Base-by-base conservation (phyloP, 2,797 vertebrate species). In the Limnodromus scolopaceus region DNA sequence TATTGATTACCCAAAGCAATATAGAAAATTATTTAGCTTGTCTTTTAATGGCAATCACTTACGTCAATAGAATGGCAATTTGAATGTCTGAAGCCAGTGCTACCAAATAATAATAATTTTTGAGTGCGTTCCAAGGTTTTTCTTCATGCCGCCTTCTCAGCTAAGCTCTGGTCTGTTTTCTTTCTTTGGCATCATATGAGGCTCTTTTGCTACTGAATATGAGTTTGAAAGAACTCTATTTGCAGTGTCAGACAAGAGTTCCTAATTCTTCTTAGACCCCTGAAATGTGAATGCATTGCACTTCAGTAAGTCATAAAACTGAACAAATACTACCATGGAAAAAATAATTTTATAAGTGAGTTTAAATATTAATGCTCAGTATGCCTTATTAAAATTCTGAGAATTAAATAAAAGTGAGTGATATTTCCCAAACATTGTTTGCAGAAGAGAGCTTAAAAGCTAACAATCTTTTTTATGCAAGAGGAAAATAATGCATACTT, bases 331-430 rank as follows among this genome's bases (percentile, higher is more conserved):
- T 93, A 85, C 32, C 23, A 48, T 32, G 74, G 36, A 87, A 92
- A 92, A 96, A 96, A 94, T 75, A 87, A 96, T 86, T 96, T 92
- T 91, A 57, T 41, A 93, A 96, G 55, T 69, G 55, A 92, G 48
- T 95, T 97, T 96, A 95, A 97, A 97, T 97, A 96, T 97, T 97
- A 96, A 97, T 97, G 78, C 16, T 80, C 28, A 54, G 6, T 83
- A 53, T 23, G 54, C 49, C 63, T 94, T 94, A 97, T 95, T 97
- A 91, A 94, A 96, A 96, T 93, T 95, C 84, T 88, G 43, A 92
- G 84, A 97, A 97, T 97, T 97, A 94, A 97, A 93, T 95, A 93
- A 96, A 97, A 96, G 80, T 63, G 92, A 96, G 22, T 78, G 89
- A 91, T 96, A 89, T 93, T 92, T 97, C 84, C 54, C 48, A 92